Percentiles rank a stretch among this genome's conserved stretches.
These are phyloP conservation scores for Tragelaphus scriptus DNA, from an alignment of 2,113 vertebrate genomes.

Conservation along the genomic window DNA sequence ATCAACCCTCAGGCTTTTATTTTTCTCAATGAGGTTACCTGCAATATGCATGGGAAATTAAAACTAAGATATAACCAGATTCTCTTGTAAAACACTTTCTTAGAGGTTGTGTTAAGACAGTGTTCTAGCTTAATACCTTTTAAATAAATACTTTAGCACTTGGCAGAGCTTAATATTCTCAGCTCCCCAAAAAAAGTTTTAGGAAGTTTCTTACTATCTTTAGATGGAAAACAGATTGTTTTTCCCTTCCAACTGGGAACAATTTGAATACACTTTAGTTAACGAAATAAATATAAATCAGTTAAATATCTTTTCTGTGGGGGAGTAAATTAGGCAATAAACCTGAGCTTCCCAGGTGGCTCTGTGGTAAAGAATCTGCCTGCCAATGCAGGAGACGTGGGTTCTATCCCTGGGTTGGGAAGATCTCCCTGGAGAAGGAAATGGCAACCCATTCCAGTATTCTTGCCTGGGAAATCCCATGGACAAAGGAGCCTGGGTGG, in stretches of 20 bases:
- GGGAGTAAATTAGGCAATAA: neutral
- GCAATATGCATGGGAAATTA: neutral
- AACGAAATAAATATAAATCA: slow-evolving; percentile 16
- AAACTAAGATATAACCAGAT: slow-evolving; percentile 9
- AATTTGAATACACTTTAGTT: neutral
- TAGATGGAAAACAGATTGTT: neutral
- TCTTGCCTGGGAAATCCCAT: neutral
- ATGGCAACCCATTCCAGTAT: neutral
- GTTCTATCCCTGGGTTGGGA: neutral
- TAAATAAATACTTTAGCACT: neutral
- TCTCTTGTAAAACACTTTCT: neutral
- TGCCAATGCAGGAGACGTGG: neutral
- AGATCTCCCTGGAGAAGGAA: neutral
- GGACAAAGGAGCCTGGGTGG: neutral
- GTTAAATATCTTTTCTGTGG: neutral
- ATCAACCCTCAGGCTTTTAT: neutral
- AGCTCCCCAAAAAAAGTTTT: neutral
- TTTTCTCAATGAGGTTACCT: neutral
- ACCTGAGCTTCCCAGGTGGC: neutral
- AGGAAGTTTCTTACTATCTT: neutral
- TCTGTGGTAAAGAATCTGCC: neutral
- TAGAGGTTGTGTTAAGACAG: neutral
- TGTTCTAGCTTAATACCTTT: neutral
- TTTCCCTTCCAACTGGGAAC: neutral
- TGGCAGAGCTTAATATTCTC: slow-evolving; percentile 20